Evolutionary conservation across 1,140 invertebrate species (phyloP).

Genomic region (Danaus melanippus): DNA sequence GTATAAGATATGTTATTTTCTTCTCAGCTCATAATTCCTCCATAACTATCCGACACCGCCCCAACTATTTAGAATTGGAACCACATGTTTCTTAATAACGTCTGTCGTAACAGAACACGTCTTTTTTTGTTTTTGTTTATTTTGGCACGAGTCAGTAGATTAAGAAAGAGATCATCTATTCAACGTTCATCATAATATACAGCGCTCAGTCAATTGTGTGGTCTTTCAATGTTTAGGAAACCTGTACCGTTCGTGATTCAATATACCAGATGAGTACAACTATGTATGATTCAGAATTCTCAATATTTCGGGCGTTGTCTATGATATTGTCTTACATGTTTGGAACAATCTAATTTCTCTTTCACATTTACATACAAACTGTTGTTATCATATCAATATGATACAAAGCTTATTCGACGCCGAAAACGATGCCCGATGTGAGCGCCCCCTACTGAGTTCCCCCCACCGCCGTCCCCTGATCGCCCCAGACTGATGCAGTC

Average conservation of each 20-base stretch:
- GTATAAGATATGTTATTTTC: too few relatives aligned
- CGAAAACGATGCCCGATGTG: constrained; percentile 43
- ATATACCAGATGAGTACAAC: too few relatives aligned
- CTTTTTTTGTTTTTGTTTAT: constrained; percentile 37
- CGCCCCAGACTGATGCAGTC: constrained; percentile 55
- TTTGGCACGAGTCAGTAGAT: constrained; percentile 35
- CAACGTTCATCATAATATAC: constrained; percentile 22
- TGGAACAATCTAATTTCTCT: neutral
- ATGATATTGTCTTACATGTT: too few relatives aligned
- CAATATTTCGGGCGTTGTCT: too few relatives aligned
- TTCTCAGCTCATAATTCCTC: constrained; percentile 13
- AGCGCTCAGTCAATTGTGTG: too few relatives aligned
- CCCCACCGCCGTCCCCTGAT: constrained; percentile 26
- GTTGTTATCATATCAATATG: constrained; percentile 65
- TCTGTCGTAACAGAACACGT: constrained; percentile 30
- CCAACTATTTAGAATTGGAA: constrained; percentile 24
- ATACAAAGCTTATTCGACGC: constrained; percentile 60
- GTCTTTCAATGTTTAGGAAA: too few relatives aligned
- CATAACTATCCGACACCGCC: constrained; percentile 17
- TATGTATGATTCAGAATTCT: too few relatives aligned
- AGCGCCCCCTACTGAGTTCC: constrained; percentile 51
- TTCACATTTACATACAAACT: constrained; percentile 26
- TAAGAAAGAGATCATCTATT: constrained; percentile 24
- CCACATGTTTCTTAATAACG: constrained; percentile 41
- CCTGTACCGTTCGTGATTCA: too few relatives aligned